Evolutionary conservation across 2,888 invertebrate genomes (phyloP), one percentile per base, ranked within the genome.

Genomic region (Drosophila antonietae): DNA sequence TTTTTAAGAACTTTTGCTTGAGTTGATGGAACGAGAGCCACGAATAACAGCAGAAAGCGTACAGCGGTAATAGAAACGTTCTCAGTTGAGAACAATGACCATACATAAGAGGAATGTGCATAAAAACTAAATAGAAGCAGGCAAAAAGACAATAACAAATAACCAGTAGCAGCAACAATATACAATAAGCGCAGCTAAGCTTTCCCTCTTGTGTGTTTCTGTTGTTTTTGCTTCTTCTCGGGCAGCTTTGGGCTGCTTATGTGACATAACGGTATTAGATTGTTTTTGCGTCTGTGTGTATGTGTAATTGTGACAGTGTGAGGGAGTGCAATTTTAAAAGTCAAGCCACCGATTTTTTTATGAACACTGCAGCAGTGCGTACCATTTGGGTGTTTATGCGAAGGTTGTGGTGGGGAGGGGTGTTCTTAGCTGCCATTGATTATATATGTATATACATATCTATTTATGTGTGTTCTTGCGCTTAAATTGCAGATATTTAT

Each of bases 231-330:
- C 57, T 73, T 76, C 56, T 70, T 58, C 52, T 74, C 58, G 58
- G 49, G 3, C 18, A 33, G 47, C 47, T 69, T 61, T 76, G 58
- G 61, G 72, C 56, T 67, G 73, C 71, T 55, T 69, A 70, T 75
- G 80, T 85, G 88, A 88, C 85, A 84, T 84, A 84, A 84, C 84
- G 83, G 79, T 61, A 75, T 56, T 83, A 67, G 59, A 44, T 35
- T 62, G 46, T 15, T 35, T 43, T 52, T 52, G 52, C 18, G 20
- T 20, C 44, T 61, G 46, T 70, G 52, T 60, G 51, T 18, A 23
- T 37, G 9, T 35, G 49, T 23, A 8, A 9, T 15, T 28, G 28
- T 47, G 47, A 9, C 4, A 33, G 67, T 64, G 35, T 47, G 28
- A 68, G 62, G 39, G 41, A 55, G 55, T 55, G 55, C 52, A 46